Evolutionary conservation across 2,888 invertebrate species (phyloP).

Genomic region (Ochropleura plecta): DNA sequence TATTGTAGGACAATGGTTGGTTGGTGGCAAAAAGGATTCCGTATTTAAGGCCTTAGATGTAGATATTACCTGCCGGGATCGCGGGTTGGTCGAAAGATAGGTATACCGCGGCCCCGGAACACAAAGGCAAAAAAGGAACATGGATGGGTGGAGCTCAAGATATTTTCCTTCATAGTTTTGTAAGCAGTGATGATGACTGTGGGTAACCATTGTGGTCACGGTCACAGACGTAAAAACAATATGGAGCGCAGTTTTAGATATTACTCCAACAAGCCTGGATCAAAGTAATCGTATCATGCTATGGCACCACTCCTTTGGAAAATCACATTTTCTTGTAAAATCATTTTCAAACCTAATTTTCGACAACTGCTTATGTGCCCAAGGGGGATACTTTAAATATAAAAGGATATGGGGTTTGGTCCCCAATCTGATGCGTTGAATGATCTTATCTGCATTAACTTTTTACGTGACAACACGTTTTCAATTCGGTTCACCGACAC

Average conservation of each 20-base stretch:
- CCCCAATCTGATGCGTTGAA: constrained; percentile 2
- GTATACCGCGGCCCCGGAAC: no score
- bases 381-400: constrained; percentile 17
- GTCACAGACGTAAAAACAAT: no score
- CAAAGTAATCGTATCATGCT: neutral
- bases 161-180: no score
- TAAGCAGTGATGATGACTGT: no score
- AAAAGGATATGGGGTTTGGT: constrained; percentile 22
- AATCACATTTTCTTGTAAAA: neutral
- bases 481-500: constrained; percentile 6
- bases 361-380: constrained; percentile 7
- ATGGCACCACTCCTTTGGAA: constrained; percentile 1
- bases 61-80: neutral
- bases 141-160: no score
- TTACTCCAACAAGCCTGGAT: neutral
- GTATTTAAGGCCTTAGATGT: neutral
- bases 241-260: neutral
- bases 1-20: neutral
- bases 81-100: no score
- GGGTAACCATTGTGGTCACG: no score
- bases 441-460: constrained; percentile 18
- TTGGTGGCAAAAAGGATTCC: neutral
- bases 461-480: constrained; percentile 28
- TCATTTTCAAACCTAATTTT: constrained; percentile 15
- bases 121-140: no score